phyloP scores from a whole-genome alignment of 64 coral and sea anemone genomes.

The Exaiptasia diaphana region DNA sequence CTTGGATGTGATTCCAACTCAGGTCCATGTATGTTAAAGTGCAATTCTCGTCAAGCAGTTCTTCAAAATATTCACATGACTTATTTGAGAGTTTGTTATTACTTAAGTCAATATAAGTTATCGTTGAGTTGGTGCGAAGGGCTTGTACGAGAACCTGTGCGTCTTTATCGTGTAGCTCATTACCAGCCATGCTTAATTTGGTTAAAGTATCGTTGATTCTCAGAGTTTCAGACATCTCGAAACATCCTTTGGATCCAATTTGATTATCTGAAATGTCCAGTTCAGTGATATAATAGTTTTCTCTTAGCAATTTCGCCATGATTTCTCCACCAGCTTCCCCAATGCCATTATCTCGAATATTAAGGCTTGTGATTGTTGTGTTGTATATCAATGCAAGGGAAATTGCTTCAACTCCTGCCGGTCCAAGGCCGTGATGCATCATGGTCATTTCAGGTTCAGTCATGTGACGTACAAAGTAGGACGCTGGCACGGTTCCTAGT shows the following conservation, averaged over 20 bases:
- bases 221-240: constrained; percentile 69
- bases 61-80: constrained; percentile 63
- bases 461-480: constrained; percentile 91
- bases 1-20: constrained; percentile 90
- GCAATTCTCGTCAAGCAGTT: constrained; percentile 72
- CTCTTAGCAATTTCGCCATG: constrained; percentile 73
- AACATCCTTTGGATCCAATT: constrained; percentile 20
- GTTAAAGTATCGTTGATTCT: constrained; percentile 68
- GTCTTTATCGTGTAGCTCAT: constrained; percentile 68
- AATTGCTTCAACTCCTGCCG: constrained; percentile 74
- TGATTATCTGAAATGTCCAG: constrained; percentile 86
- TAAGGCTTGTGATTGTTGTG: constrained; percentile 74
- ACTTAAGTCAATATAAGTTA: constrained; percentile 69
- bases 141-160: constrained; percentile 51
- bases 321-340: constrained; percentile 73
- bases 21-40: constrained; percentile 61
- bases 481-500: constrained; percentile 82
- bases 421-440: constrained; percentile 87
- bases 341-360: constrained; percentile 81
- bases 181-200: constrained; percentile 66
- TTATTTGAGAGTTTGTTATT: constrained; percentile 71
- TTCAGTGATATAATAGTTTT: constrained; percentile 90
- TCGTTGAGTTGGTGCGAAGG: constrained; percentile 51
- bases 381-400: constrained; percentile 79
- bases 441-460: constrained; percentile 73